Evolutionary conservation across 1,140 invertebrate genomes (phyloP), one percentile per base, ranked within the genome.

Genomic region (Ephestia elutella): DNA sequence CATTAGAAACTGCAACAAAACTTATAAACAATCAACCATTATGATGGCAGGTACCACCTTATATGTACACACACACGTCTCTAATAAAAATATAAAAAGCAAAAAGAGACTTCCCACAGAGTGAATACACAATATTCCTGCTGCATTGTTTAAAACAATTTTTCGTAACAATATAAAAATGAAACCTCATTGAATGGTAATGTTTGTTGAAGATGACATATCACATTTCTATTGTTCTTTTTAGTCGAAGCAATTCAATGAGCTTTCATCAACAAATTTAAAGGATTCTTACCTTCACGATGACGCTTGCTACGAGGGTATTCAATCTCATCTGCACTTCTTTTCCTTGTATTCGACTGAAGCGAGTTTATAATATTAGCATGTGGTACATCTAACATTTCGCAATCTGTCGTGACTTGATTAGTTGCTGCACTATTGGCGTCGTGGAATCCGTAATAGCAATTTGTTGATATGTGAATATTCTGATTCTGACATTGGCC

Each of bases 381-480:
- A 54, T 55, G 30, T 49, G 57, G 55, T 62, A 67, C 49, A 57
- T 83, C 84, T 13, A 65, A 21, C 85, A 87, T 87, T 78, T 87
- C 85, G 56, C 75, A 83, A 75, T 86, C 84, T 18, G 59, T 67
- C 21, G 61, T 64, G 44, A 65, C 63, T 44, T 71, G 58, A 20
- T 59, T 50, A 51, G 63, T 71, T 66, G 71, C 67, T 25, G 63
- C 18, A 25, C 30, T 63, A 59, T 85, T 85, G 11, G 73, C 55
- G 13, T 78, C 70, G 53, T 86, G 82, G 63, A 75, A 87, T 19
- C 85, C 85, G 57, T 87, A 87, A 59, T 87, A 87, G 58, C 82
- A 82, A 69, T 86, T 86, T 35, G 77, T 86, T 50, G 85, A 87
- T 72, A 87, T 76, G 58, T 86, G 82, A 53, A 85, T 63, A 60